phyloP scores from a whole-genome alignment of 2,797 vertebrate species.

The Microctenopoma stevenorrisi region DNA sequence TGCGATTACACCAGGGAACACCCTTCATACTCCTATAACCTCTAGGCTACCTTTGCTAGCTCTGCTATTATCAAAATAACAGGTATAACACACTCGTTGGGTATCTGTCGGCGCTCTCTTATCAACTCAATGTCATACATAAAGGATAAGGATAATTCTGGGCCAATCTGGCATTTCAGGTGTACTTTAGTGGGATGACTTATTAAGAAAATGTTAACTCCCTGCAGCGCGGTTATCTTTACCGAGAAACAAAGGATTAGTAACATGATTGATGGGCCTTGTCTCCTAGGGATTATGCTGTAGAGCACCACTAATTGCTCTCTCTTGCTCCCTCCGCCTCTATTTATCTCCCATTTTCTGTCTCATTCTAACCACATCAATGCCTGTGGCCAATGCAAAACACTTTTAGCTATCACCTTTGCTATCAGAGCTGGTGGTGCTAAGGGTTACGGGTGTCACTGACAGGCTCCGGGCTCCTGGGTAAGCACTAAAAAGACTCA shows the following conservation, averaged over 20 bases:
- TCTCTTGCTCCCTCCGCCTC: slow-evolving; percentile 64
- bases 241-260: slow-evolving; percentile 82
- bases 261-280: slow-evolving; percentile 78
- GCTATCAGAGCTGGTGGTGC: slow-evolving; percentile 46
- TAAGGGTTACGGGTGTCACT: slow-evolving; percentile 49
- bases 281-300: slow-evolving; percentile 79
- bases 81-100: slow-evolving; percentile 10
- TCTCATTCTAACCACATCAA: slow-evolving; percentile 62
- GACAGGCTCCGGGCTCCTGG: slow-evolving; percentile 34
- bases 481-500: slow-evolving; percentile 55
- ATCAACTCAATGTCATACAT: slow-evolving; percentile 76
- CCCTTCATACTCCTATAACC: neutral
- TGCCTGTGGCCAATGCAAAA: slow-evolving; percentile 52
- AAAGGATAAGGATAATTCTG: slow-evolving; percentile 74
- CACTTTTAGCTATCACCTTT: slow-evolving; percentile 66
- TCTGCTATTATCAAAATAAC: slow-evolving; percentile 23
- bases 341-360: slow-evolving; percentile 64
- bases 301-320: slow-evolving; percentile 77
- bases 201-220: slow-evolving; percentile 81
- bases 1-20: slow-evolving; percentile 15
- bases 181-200: slow-evolving; percentile 73
- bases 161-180: slow-evolving; percentile 73
- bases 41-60: neutral
- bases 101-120: slow-evolving; percentile 42
- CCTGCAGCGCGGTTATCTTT: slow-evolving; percentile 79